Base-by-base conservation (phyloP, 2,888 invertebrate genomes). In the Amphiduros pacificus region DNA sequence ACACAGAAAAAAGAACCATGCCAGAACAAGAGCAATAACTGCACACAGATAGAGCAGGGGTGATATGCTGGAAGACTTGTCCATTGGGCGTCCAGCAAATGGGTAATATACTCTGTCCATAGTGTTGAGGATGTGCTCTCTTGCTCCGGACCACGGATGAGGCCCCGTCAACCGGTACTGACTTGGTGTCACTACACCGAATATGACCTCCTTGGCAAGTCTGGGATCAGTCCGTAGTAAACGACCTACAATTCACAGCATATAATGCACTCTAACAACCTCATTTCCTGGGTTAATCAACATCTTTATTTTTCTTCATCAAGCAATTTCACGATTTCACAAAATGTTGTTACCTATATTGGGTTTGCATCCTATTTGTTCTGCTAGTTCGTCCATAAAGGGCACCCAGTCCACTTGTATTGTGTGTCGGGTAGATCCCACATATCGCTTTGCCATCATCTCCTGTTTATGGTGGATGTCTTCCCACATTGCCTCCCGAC, bases 321-420 rank as follows among this genome's bases (percentile, higher is more conserved):
- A n/a, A n/a, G n/a, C n/a, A n/a, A n/a, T n/a, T n/a, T n/a, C n/a
- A n/a, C n/a, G n/a, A n/a, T n/a, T n/a, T n/a, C n/a, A n/a, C n/a
- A n/a, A n/a, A n/a, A n/a, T n/a, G n/a, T 20, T 67, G 69, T 73
- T 72, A 74, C 76, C 52, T 27, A 83, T 51, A 62, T 80, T 71
- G 0, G 84, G 84, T 60, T 76, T 75, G 59, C 78, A 80, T 20
- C 84, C 84, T 36, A 78, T 71, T 2, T 81, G 49, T 32, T 71
- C 68, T 2, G 84, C 84, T 60, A 85, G 63, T 61, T 83, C 81
- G 65, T 84, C 84, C 84, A 84, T 82, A 65, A 77, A 83, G 6
- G 53, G 54, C 11, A 77, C 59, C 63, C 70, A 74, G 60, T 82
- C 80, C 20, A 83, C 82, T 66, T 83, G 80, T 17, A 83, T 79